These are phyloP conservation scores for Meriones psammophilus DNA, from an alignment of 2,797 vertebrate species.

Conservation along the genomic window DNA sequence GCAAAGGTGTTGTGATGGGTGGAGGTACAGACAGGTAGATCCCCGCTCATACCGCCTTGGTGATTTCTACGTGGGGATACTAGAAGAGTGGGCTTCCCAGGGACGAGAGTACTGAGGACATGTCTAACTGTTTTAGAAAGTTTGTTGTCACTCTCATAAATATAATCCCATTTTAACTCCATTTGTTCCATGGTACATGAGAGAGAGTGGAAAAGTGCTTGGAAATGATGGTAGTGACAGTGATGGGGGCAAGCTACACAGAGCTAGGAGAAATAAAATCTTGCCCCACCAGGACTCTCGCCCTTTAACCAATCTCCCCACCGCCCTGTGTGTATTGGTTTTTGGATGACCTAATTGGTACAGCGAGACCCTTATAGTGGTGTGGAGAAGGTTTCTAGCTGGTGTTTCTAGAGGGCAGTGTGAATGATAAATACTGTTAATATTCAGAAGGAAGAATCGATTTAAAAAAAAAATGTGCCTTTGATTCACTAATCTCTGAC, in stretches of 20 bases:
- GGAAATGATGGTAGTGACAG: neutral
- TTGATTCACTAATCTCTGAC: slow-evolving; percentile 85
- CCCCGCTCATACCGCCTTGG: neutral
- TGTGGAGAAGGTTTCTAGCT: slow-evolving; percentile 19
- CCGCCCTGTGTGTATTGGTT: neutral
- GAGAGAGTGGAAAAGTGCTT: neutral
- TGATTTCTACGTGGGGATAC: neutral
- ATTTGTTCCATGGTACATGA: neutral
- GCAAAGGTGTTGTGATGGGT: neutral
- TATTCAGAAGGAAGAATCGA: slow-evolving; percentile 85
- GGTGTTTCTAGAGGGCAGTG: slow-evolving; percentile 77
- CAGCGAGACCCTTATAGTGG: slow-evolving; percentile 27
- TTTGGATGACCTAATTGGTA: neutral
- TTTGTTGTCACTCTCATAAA: neutral
- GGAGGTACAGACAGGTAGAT: neutral
- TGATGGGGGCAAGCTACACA: fast-evolving
- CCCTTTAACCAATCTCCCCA: neutral
- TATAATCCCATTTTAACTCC: neutral
- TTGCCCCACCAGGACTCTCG: neutral
- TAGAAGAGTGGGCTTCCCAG: neutral
- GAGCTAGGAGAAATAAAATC: fast-evolving
- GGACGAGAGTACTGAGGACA: neutral
- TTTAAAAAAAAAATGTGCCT: slow-evolving; percentile 87
- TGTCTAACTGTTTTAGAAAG: slow-evolving; percentile 11
- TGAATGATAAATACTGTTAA: slow-evolving; percentile 85